Base-by-base conservation (phyloP, 2,113 vertebrate genomes). In the Cynocephalus volans region DNA sequence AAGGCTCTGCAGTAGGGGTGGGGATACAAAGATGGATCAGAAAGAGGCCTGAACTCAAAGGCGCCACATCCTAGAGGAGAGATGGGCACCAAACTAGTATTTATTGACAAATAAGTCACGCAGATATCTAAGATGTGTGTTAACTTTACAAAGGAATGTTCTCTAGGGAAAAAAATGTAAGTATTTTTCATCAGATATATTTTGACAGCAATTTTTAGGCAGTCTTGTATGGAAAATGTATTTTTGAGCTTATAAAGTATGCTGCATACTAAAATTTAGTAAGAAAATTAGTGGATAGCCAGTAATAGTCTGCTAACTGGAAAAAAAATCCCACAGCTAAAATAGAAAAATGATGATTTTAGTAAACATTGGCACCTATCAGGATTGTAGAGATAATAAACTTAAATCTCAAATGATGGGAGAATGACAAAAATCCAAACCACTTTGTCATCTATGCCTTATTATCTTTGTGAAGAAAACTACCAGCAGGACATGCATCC, bases 371-470 rank as follows among this genome's bases (percentile, higher is more conserved):
- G 62, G 56, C 17, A 65, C 36, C 26, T 45, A 58, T 50, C 36
- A 90, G 33, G 1, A 4, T 87, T 36, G 4, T 7, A 58, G n/a
- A 82, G 56, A 94, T 19, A 73, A 86, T 26, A 52, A 23, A 86
- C 62, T 85, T 92, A 84, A 87, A 72, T 87, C 81, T 88, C n/a
- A 52, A 76, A 62, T 90, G 70, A 91, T 54, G 88, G n/a, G 6
- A 82, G 36, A 70, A 75, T 76, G n/a, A 75, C 73, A 94, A 86
- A 92, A 77, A 67, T 84, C n/a, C 36, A 23, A 67, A 82, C 54
- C 90, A 28, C 10, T 28, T 26, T 65, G 14, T 85, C 48, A 77
- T 10, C 67, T 93, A 17, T 80, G 28, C 12, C 36, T 83, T 93
- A 50, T 77, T 84, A 72, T 31, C 11, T 89, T 91, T 88, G 33